These are phyloP conservation scores for Neoniphon sammara DNA, from an alignment of 2,797 vertebrate species.

Conservation along the genomic window DNA sequence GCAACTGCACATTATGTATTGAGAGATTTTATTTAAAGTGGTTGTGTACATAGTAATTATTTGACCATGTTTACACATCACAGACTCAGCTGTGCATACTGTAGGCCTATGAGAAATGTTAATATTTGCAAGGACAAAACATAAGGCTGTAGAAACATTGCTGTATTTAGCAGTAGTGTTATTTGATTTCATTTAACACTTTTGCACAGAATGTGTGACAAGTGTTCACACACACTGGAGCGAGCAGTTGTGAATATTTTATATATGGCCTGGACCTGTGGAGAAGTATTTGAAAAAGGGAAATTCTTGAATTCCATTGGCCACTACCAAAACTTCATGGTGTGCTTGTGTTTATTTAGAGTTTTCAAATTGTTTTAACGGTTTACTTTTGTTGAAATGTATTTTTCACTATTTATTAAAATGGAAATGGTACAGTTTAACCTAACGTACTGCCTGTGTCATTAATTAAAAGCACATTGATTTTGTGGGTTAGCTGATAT, in stretches of 20 bases:
- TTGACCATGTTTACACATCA: conserved; percentile 1
- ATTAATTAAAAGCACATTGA: not conserved
- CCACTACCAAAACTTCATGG: conserved; percentile 25
- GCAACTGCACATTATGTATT: conserved; percentile 9
- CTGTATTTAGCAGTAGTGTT: conserved; percentile 55
- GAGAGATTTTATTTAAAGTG: conserved; percentile 22
- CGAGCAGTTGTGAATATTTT: conserved; percentile 5
- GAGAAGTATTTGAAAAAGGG: conserved; percentile 32
- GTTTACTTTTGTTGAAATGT: conserved; percentile 42
- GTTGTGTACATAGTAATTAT: not conserved
- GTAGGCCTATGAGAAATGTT: conserved; percentile 25
- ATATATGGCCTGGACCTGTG: conserved; percentile 15
- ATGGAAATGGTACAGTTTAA: conserved; percentile 12
- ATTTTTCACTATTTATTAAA: conserved; percentile 73
- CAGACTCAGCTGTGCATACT: conserved; percentile 38
- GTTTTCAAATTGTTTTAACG: conserved; percentile 12
- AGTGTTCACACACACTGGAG: conserved; percentile 25
- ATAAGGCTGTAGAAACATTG: conserved; percentile 9
- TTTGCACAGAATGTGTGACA: conserved; percentile 47
- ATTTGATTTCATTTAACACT: conserved; percentile 42
- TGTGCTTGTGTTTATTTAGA: conserved; percentile 28
- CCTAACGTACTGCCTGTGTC: not conserved
- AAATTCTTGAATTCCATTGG: conserved; percentile 26
- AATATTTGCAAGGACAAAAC: conserved; percentile 42
- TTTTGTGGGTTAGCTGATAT: conserved; percentile 5